Evolutionary conservation across 2,797 vertebrate species (phyloP).

Genomic region (Falco novaeseelandiae): DNA sequence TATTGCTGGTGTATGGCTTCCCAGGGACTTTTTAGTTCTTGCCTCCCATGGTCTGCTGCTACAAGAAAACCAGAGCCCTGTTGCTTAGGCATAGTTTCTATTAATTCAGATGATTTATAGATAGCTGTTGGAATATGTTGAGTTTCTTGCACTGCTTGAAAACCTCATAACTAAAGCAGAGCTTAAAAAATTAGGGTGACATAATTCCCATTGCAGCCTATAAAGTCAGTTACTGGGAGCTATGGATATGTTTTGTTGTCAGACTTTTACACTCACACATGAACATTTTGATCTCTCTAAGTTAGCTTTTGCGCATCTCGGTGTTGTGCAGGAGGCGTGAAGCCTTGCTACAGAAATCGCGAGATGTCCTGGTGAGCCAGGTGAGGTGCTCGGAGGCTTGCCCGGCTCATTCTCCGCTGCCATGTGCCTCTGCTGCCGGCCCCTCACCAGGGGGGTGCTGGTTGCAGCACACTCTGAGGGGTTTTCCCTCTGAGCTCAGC

Average conservation of each 20-base stretch:
- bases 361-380: not conserved
- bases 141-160: not conserved
- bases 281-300: not conserved
- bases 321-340: not conserved
- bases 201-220: not conserved
- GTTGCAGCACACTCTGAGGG: not conserved
- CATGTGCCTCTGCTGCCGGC: not conserved
- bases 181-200: not conserved
- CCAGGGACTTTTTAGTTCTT: not conserved
- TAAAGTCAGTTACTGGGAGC: not conserved
- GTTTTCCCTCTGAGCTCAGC: not conserved
- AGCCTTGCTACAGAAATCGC: not conserved
- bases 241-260: not conserved
- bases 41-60: not conserved
- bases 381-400: not conserved
- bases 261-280: not conserved
- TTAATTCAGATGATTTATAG: not conserved
- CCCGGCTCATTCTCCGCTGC: accelerated
- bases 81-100: not conserved
- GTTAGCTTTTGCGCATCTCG: not conserved
- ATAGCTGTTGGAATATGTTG: not conserved
- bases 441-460: not conserved
- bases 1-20: not conserved
- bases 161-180: not conserved
- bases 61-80: not conserved